A percentile compares a stretch with the other conserved stretches of the same genome.
Conservation (phyloP, 2,113 vertebrate species). For the Speoplatyrhinus poulsoni region DNA sequence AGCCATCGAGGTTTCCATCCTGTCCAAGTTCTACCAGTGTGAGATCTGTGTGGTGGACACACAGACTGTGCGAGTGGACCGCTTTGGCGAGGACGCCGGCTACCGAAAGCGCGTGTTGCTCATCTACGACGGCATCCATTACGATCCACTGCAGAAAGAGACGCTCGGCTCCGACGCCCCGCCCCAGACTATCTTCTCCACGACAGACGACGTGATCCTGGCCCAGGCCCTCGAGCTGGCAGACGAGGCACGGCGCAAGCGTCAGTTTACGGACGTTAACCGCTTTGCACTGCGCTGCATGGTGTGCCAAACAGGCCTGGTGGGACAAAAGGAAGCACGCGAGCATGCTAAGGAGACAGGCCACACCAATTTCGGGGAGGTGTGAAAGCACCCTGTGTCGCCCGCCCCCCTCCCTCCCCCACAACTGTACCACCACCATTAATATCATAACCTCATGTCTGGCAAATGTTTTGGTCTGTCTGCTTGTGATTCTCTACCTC, state of each 20-base stretch:
- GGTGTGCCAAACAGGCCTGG: conserved; percentile 94
- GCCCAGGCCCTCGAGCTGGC: conserved; percentile 93
- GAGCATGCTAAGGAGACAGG: conserved; percentile 96
- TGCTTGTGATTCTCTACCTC: conserved; percentile 88
- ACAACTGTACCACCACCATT: conserved; percentile 38
- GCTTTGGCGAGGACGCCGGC: conserved; percentile 94
- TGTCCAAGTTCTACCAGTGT: conserved; percentile 95
- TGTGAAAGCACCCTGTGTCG: conserved; percentile 73
- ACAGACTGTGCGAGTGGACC: conserved; percentile 92
- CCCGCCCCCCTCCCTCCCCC: conserved; percentile 26
- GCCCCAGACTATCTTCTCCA: conserved; percentile 92
- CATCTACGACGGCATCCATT: conserved; percentile 97
- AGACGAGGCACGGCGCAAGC: conserved; percentile 89
- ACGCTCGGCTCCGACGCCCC: conserved; percentile 79
- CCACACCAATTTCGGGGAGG: conserved; percentile 96
- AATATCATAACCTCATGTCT: conserved; percentile 34
- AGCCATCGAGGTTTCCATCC: conserved; percentile 94
- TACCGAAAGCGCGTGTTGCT: conserved; percentile 90
- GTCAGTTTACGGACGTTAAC: conserved; percentile 95
- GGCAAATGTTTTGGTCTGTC: conserved; percentile 45
- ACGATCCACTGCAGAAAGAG: conserved; percentile 89
- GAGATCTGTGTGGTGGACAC: conserved; percentile 99
- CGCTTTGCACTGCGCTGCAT: conserved; percentile 92
- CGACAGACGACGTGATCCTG: conserved; percentile 87
- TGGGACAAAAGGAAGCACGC: conserved; percentile 91